phyloP scores from a whole-genome alignment of 2,113 vertebrate species.

The Pygoscelis adeliae region DNA sequence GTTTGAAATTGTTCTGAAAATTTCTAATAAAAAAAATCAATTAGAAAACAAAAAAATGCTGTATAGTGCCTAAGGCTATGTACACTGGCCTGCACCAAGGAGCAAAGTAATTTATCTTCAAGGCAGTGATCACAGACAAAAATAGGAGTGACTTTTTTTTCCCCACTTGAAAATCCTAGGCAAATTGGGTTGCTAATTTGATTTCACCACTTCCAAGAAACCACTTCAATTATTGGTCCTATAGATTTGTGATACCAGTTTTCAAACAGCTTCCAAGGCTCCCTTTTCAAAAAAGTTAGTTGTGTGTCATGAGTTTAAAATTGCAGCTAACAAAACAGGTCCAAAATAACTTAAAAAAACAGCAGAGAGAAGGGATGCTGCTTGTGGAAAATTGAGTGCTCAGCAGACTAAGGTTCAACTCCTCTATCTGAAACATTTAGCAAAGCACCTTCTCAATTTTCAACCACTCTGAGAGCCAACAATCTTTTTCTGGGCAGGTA shows the following conservation, averaged over 20 bases:
- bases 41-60: background rate
- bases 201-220: background rate
- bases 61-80: background rate
- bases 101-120: constrained; percentile 60
- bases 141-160: background rate
- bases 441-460: background rate
- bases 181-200: constrained; percentile 31
- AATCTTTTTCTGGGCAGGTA: background rate
- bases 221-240: background rate
- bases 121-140: background rate
- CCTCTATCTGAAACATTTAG: background rate
- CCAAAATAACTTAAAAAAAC: background rate
- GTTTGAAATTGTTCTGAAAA: constrained; percentile 64
- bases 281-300: background rate
- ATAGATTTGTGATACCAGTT: background rate
- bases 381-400: background rate
- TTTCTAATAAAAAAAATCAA: constrained; percentile 69
- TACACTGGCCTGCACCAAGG: background rate
- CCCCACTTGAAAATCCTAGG: constrained; percentile 3
- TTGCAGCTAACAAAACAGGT: background rate
- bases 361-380: background rate
- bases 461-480: background rate
- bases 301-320: background rate
- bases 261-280: background rate
- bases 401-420: background rate